Percentiles rank a stretch among this genome's conserved stretches.
These are phyloP conservation scores for Setophaga petechia DNA, from an alignment of 2,113 vertebrate genomes.

Conservation along the genomic window DNA sequence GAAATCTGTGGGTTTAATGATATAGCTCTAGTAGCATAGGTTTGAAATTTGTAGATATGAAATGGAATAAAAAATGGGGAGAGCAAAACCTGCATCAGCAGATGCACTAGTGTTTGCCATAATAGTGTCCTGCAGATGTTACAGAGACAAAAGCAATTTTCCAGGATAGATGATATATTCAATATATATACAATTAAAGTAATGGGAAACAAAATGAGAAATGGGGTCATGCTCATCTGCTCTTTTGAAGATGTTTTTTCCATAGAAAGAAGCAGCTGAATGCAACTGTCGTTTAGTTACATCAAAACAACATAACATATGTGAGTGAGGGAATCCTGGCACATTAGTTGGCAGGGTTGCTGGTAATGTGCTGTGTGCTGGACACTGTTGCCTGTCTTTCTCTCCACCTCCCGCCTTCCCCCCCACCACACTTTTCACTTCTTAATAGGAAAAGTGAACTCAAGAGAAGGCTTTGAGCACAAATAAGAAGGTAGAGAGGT, in stretches of 20 bases:
- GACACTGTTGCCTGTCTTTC: neutral
- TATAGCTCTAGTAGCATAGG: neutral
- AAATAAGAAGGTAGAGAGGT: neutral
- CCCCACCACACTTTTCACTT: neutral
- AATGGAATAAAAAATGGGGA: neutral
- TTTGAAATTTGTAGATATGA: neutral
- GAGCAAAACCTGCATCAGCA: neutral
- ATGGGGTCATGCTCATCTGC: conserved; percentile 39
- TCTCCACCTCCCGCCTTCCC: neutral
- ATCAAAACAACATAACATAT: conserved; percentile 64
- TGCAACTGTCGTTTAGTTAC: conserved; percentile 38
- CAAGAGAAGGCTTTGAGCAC: neutral
- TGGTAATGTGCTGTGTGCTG: conserved; percentile 43
- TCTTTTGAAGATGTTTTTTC: conserved; percentile 65
- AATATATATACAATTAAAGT: conserved; percentile 54
- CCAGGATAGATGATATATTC: conserved; percentile 26
- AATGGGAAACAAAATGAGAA: conserved; percentile 60
- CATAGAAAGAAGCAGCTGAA: conserved; percentile 66
- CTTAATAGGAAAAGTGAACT: conserved; percentile 16
- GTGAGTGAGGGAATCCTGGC: conserved; percentile 41
- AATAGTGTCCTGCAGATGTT: conserved; percentile 59
- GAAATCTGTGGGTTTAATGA: neutral
- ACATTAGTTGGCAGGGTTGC: conserved; percentile 40
- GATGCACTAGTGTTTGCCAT: conserved; percentile 7
- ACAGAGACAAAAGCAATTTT: conserved; percentile 57